Evolutionary conservation across 2,888 invertebrate genomes (phyloP).

Genomic region (Cerastis leucographa): DNA sequence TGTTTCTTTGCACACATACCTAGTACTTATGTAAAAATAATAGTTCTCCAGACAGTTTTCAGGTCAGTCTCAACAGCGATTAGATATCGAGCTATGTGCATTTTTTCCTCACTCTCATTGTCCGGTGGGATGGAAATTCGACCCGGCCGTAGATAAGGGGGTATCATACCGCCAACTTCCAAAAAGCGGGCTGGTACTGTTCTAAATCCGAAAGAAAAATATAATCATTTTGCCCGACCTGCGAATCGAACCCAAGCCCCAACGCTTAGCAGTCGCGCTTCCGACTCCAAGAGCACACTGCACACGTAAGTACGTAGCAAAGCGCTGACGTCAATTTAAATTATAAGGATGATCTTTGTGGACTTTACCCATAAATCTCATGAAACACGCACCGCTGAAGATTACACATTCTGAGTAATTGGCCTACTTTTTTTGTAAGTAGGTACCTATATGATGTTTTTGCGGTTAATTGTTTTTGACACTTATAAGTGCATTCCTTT

Average conservation of each 20-base stretch:
- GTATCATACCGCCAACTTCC: not conserved
- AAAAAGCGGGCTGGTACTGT: not conserved
- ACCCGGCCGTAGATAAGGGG: not conserved
- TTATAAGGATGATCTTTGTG: conserved; percentile 20
- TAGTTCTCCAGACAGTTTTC: not conserved
- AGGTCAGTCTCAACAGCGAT: not conserved
- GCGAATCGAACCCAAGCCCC: not conserved
- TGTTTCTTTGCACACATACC: not conserved
- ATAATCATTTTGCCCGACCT: not conserved
- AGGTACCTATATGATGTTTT: not conserved
- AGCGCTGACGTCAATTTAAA: conserved; percentile 35
- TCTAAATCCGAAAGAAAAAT: too few species aligned
- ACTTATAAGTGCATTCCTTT: not conserved
- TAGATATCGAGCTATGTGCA: not conserved
- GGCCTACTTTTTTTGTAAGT: conserved; percentile 17
- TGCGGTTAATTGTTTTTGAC: conserved; percentile 8
- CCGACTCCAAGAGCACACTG: not conserved
- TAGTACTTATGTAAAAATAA: not conserved
- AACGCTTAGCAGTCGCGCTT: not conserved
- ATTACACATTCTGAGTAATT: conserved; percentile 35
- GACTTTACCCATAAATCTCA: conserved; percentile 34
- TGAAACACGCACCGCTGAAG: conserved; percentile 19
- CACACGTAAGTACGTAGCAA: not conserved
- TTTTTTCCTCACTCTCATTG: too few species aligned
- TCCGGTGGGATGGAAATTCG: not conserved